These are phyloP conservation scores for Rhinoraja longicauda DNA, from an alignment of 2,797 vertebrate species.

Conservation along the genomic window DNA sequence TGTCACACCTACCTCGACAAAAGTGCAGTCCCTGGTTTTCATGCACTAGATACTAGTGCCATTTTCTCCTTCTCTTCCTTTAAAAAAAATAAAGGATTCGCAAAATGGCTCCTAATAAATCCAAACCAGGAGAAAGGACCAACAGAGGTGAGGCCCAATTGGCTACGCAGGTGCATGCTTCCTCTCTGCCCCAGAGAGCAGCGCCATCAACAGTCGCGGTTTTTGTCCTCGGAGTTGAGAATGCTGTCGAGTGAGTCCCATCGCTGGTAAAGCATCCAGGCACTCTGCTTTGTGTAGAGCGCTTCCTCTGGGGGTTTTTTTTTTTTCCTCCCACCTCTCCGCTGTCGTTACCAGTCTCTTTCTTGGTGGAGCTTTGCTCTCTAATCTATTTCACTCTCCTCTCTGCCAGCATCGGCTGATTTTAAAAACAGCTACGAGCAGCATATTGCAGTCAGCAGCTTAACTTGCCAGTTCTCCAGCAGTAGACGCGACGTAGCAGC, in stretches of 20 bases:
- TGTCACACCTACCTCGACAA: slow-evolving; percentile 70
- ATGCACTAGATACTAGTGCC: slow-evolving; percentile 31
- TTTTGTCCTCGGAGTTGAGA: slow-evolving; percentile 68
- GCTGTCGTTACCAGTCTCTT: slow-evolving; percentile 31
- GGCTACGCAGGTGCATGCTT: slow-evolving; percentile 74
- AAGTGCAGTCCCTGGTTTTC: slow-evolving; percentile 62
- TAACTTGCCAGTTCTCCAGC: slow-evolving; percentile 55
- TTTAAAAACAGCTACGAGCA: slow-evolving; percentile 62
- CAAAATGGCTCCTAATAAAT: slow-evolving; percentile 80
- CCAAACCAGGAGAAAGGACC: slow-evolving; percentile 53
- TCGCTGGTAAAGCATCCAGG: slow-evolving; percentile 54
- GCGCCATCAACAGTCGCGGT: slow-evolving; percentile 63
- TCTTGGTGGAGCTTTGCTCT: neutral
- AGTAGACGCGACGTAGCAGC: slow-evolving; percentile 56
- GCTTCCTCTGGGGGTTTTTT: slow-evolving; percentile 66
- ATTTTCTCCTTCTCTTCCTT: neutral
- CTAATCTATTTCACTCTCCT: slow-evolving; percentile 16
- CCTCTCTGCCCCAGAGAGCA: slow-evolving; percentile 58
- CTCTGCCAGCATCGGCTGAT: slow-evolving; percentile 50
- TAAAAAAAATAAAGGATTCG: slow-evolving; percentile 45
- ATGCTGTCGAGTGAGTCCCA: slow-evolving; percentile 64
- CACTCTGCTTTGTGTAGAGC: slow-evolving; percentile 44
- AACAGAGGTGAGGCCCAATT: slow-evolving; percentile 68
- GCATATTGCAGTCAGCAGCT: slow-evolving; percentile 59
- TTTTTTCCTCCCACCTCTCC: slow-evolving; percentile 46